phyloP scores from a whole-genome alignment of 2,888 invertebrate genomes.

The Cremastinae sp. region DNA sequence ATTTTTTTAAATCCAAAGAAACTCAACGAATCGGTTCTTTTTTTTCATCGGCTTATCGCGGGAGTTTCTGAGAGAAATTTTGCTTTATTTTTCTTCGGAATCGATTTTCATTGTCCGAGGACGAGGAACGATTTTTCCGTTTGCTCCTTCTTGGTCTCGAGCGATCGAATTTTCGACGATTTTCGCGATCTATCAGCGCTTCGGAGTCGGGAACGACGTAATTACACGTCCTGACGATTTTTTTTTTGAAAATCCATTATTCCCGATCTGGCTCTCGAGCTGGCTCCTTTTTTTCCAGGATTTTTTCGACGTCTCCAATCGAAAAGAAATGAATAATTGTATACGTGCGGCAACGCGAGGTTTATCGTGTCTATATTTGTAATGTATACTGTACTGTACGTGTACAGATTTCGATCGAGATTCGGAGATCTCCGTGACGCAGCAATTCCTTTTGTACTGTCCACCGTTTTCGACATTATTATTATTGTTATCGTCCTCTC shows the following conservation, averaged over 20 bases:
- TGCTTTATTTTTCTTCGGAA: no score
- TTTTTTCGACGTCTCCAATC: slow-evolving; percentile 21
- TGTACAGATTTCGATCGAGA: slow-evolving; percentile 46
- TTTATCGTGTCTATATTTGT: neutral
- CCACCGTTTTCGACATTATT: slow-evolving; percentile 39
- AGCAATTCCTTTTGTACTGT: slow-evolving; percentile 44
- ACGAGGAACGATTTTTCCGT: no score
- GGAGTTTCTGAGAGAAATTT: no score
- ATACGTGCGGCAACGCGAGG: neutral
- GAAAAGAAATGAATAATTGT: slow-evolving; percentile 31
- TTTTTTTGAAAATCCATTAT: slow-evolving; percentile 18
- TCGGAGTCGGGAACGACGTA: neutral
- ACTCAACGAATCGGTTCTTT: no score
- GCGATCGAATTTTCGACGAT: no score
- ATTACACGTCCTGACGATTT: neutral
- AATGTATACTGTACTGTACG: slow-evolving; percentile 22
- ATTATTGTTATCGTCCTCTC: slow-evolving; percentile 40
- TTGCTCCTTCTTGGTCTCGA: no score
- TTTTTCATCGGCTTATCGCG: no score
- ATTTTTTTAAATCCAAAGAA: neutral
- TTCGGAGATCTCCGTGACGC: slow-evolving; percentile 50
- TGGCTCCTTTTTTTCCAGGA: slow-evolving; percentile 1
- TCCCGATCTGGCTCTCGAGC: no score
- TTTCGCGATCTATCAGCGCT: no score
- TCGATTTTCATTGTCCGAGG: no score